Evolutionary conservation across 2,113 vertebrate species (phyloP).

Genomic region (Urocynchramus pylzowi): DNA sequence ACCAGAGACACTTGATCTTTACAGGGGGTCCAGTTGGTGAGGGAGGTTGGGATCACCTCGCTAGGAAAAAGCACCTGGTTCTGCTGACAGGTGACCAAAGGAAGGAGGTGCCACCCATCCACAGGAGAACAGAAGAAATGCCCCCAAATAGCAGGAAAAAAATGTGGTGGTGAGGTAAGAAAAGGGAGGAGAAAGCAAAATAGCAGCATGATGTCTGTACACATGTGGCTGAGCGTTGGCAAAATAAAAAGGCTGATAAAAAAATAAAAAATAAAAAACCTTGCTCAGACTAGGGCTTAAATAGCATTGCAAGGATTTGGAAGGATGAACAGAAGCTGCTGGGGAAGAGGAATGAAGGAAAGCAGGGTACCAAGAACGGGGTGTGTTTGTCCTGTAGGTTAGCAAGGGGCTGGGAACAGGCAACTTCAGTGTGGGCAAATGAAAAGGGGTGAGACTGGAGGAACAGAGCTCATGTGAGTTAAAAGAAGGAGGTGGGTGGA

Average conservation of each 20-base stretch:
- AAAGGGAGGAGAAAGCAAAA: neutral
- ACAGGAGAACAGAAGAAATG: neutral
- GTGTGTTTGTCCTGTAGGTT: fast-evolving
- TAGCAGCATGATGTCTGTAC: neutral
- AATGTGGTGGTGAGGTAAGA: neutral
- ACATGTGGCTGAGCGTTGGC: fast-evolving
- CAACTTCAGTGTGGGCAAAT: neutral
- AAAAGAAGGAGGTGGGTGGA: neutral
- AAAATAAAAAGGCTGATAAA: neutral
- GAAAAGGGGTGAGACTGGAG: neutral
- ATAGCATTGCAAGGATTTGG: neutral
- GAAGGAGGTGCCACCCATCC: neutral
- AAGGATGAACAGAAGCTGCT: neutral
- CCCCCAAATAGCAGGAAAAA: neutral
- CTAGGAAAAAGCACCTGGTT: neutral
- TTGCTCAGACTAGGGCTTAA: neutral
- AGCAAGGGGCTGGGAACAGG: neutral
- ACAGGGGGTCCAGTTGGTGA: fast-evolving
- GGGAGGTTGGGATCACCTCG: neutral
- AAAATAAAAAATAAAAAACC: too few relatives aligned
- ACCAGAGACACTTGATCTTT: neutral
- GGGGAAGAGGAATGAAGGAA: neutral
- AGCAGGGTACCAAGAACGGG: fast-evolving
- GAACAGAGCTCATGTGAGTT: neutral
- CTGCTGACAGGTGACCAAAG: neutral